Evolutionary conservation across 2,888 invertebrate genomes (phyloP).

Genomic region (Netelia melanura): DNA sequence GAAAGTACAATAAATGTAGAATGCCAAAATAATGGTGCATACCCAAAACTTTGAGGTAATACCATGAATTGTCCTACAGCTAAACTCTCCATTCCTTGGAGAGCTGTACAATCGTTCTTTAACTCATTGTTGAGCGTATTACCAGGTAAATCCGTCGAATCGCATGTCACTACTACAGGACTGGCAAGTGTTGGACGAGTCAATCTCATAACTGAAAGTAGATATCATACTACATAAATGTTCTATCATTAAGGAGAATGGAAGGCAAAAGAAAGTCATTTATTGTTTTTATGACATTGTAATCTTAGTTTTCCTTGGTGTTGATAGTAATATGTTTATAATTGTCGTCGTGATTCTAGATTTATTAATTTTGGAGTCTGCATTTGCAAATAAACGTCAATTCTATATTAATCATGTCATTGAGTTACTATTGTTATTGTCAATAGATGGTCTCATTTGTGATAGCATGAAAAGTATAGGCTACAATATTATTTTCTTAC

Average conservation of each 20-base stretch:
- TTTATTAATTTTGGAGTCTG: too few species aligned
- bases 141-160: conserved; percentile 93
- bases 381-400: too few species aligned
- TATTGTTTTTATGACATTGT: too few species aligned
- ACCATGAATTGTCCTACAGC: conserved; percentile 96
- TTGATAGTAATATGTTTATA: too few species aligned
- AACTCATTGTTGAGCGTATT: conserved; percentile 92
- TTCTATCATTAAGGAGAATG: background rate
- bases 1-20: background rate
- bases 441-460: background rate
- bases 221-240: conserved; percentile 11
- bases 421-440: too few species aligned
- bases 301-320: too few species aligned
- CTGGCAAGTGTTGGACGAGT: conserved; percentile 96
- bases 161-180: conserved; percentile 93
- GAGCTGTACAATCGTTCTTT: conserved; percentile 93
- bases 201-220: conserved; percentile 93
- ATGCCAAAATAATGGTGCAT: conserved; percentile 65
- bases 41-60: conserved; percentile 98
- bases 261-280: too few species aligned
- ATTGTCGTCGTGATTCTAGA: too few species aligned
- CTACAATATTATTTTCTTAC: too few species aligned
- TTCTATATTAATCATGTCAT: too few species aligned
- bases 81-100: conserved; percentile 92
- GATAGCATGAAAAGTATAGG: too few species aligned